phyloP scores from a whole-genome alignment of 2,888 invertebrate species.

The Melieria omissa region DNA sequence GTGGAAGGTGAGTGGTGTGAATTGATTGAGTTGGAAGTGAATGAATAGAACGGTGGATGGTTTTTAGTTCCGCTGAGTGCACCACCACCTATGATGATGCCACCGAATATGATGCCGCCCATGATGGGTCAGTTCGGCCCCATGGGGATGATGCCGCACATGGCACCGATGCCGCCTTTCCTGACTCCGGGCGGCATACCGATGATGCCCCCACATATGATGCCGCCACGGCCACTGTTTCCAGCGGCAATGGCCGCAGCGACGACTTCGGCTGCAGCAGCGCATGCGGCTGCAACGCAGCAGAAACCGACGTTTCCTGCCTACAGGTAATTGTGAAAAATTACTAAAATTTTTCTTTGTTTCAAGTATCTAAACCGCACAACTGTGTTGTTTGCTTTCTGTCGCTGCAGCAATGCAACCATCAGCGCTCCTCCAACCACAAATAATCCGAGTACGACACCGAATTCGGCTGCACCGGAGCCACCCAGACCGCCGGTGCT shows the following conservation, averaged over 20 bases:
- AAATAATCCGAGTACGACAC: slow-evolving; percentile 62
- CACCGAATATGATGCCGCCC: slow-evolving; percentile 72
- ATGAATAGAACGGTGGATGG: neutral
- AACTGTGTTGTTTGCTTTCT: neutral
- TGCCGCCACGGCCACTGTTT: slow-evolving; percentile 81
- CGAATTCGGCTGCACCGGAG: slow-evolving; percentile 53
- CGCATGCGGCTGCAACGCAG: slow-evolving; percentile 65
- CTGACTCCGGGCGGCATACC: slow-evolving; percentile 75
- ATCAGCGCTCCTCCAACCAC: slow-evolving; percentile 80
- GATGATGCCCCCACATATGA: slow-evolving; percentile 69
- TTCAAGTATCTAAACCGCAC: neutral
- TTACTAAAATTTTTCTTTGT: neutral
- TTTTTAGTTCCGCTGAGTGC: slow-evolving; percentile 59
- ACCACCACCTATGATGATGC: slow-evolving; percentile 72
- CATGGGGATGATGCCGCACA: slow-evolving; percentile 71
- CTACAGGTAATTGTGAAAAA: slow-evolving; percentile 71
- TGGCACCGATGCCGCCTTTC: slow-evolving; percentile 79
- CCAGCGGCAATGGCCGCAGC: slow-evolving; percentile 80
- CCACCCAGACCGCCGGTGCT: slow-evolving; percentile 55
- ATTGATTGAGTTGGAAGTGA: neutral
- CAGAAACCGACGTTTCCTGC: slow-evolving; percentile 84
- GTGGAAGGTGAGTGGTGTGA: slow-evolving; percentile 57
- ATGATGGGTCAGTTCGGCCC: slow-evolving; percentile 71
- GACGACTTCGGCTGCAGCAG: slow-evolving; percentile 73
- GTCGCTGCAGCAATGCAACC: slow-evolving; percentile 73